phyloP scores from a whole-genome alignment of 1,140 invertebrate genomes.

The Hermetia illucens region DNA sequence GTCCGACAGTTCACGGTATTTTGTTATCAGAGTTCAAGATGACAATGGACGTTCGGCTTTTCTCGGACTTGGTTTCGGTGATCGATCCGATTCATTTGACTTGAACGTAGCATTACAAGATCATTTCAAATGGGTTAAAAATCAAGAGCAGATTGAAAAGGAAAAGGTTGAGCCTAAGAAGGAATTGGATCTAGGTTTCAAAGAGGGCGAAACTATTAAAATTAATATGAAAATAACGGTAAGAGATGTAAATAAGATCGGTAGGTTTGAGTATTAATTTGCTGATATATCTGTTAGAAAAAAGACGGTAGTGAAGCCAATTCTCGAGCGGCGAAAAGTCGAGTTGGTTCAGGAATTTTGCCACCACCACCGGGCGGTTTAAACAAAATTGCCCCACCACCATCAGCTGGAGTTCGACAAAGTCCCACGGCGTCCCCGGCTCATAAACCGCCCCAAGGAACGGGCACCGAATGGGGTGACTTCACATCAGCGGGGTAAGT shows the following conservation, averaged over 20 bases:
- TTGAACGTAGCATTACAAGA: slow-evolving; percentile 97
- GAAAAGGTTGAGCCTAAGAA: slow-evolving; percentile 62
- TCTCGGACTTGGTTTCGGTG: slow-evolving; percentile 93
- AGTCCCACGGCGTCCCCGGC: slow-evolving; percentile 55
- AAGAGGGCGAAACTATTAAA: slow-evolving; percentile 97
- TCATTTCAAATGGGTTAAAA: slow-evolving; percentile 94
- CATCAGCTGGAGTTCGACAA: slow-evolving; percentile 45
- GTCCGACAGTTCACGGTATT: slow-evolving; percentile 95
- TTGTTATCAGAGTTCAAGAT: slow-evolving; percentile 91
- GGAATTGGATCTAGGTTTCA: slow-evolving; percentile 89
- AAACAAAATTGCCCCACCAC: slow-evolving; percentile 65
- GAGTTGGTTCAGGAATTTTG: slow-evolving; percentile 25
- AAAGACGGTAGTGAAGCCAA: slow-evolving; percentile 67
- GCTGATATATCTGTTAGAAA: slow-evolving; percentile 43
- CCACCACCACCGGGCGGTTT: slow-evolving; percentile 31
- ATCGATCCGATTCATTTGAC: slow-evolving; percentile 98
- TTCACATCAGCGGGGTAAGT: slow-evolving; percentile 53
- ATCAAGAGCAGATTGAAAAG: slow-evolving; percentile 76
- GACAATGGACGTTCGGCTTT: slow-evolving; percentile 93
- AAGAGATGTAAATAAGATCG: slow-evolving; percentile 22
- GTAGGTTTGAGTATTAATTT: background rate
- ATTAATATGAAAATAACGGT: slow-evolving; percentile 97
- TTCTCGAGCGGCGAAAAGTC: slow-evolving; percentile 44
- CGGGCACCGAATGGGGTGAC: slow-evolving; percentile 58
- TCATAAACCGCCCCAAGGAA: slow-evolving; percentile 39